These are phyloP conservation scores for Percina caprodes DNA, from an alignment of 2,113 vertebrate genomes.

Conservation along the genomic window DNA sequence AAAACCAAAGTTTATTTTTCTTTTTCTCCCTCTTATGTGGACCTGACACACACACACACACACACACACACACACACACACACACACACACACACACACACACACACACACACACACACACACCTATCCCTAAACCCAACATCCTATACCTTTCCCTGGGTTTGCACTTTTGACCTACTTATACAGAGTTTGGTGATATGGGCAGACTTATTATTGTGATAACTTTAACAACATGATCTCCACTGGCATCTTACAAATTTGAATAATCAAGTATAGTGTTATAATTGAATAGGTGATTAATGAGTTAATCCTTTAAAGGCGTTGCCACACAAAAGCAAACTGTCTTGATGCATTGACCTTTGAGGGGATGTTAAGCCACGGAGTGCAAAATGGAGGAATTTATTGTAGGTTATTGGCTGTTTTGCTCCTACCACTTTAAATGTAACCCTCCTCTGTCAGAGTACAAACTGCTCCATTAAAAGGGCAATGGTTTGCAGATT, in stretches of 20 bases:
- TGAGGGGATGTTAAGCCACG: background rate
- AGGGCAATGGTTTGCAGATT: background rate
- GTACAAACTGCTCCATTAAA: background rate
- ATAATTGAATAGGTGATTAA: background rate
- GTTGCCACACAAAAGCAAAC: background rate
- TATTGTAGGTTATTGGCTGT: background rate
- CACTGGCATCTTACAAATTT: background rate
- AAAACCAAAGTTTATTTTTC: constrained; percentile 13
- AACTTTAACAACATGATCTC: background rate
- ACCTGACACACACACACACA: background rate
- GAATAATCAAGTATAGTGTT: background rate
- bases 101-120: constrained; percentile 7
- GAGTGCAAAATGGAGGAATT: background rate
- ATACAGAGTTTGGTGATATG: background rate
- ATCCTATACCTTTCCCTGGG: background rate
- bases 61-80: background rate
- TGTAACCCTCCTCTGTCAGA: background rate
- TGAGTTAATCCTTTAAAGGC: background rate
- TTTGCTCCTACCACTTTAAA: background rate
- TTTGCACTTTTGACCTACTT: constrained; percentile 47
- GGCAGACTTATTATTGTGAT: background rate
- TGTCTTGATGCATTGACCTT: background rate
- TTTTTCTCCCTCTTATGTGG: constrained; percentile 8
- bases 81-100: background rate
- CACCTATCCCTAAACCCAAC: background rate